Conservation (phyloP, 2,888 invertebrate species). For the Phaonia tiefii region DNA sequence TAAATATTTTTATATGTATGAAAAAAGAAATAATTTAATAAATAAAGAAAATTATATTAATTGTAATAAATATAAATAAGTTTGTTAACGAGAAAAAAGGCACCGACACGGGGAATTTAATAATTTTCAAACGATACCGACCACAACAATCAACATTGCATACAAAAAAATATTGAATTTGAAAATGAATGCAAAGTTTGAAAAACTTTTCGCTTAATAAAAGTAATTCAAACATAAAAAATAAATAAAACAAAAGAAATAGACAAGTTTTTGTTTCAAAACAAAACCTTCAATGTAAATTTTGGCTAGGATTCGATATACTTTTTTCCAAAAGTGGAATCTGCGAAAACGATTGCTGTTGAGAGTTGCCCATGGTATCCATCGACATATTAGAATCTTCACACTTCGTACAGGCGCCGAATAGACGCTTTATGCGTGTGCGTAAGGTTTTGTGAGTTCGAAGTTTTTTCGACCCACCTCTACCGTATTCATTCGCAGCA, state of each 20-base stretch:
- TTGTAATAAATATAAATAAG: too few species aligned
- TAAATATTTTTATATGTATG: too few species aligned
- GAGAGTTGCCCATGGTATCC: constrained; percentile 63
- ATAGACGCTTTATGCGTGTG: constrained; percentile 72
- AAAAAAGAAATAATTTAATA: too few species aligned
- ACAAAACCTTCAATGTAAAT: constrained; percentile 61
- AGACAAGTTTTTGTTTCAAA: constrained; percentile 8
- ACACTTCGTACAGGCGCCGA: constrained; percentile 76
- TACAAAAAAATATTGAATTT: neutral
- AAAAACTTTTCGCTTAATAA: neutral
- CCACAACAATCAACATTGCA: constrained; percentile 5
- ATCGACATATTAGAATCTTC: constrained; percentile 69
- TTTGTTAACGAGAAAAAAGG: too few species aligned
- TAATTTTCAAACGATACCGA: neutral
- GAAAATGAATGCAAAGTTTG: neutral
- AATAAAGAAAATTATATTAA: too few species aligned
- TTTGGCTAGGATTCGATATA: constrained; percentile 57
- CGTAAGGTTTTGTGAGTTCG: constrained; percentile 62
- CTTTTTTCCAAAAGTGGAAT: constrained; percentile 72
- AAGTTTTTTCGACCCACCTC: neutral
- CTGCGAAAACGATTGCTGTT: constrained; percentile 72
- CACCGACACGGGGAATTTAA: too few species aligned
- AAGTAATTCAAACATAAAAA: neutral
- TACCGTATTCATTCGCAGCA: neutral
- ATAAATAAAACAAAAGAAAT: neutral